These are phyloP conservation scores for Zaprionus davidi DNA, from an alignment of 1,140 invertebrate genomes.

Conservation along the genomic window DNA sequence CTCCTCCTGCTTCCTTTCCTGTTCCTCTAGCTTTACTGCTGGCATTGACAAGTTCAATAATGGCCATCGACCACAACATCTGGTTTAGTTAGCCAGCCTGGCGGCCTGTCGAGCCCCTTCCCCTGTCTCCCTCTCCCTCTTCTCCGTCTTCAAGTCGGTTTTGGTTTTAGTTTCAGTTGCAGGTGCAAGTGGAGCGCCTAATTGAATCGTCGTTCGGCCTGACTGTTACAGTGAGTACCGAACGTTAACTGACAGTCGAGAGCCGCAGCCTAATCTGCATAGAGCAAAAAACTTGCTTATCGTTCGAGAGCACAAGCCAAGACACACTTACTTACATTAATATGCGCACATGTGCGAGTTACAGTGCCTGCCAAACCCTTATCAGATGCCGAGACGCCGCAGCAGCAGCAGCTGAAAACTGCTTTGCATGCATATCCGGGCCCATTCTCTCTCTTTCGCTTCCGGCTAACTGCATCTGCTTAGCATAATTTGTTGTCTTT, in stretches of 20 bases:
- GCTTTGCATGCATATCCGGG: conserved; percentile 65
- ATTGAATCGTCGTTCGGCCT: neutral
- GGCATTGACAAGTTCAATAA: conserved; percentile 79
- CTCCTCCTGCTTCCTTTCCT: neutral
- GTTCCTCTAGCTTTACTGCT: conserved; percentile 28
- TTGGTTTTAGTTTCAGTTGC: conserved; percentile 46
- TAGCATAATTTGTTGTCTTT: conserved; percentile 75
- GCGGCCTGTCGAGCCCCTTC: neutral
- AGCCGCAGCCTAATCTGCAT: conserved; percentile 27
- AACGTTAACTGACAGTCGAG: conserved; percentile 37
- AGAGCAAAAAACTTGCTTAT: conserved; percentile 45
- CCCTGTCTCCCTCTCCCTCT: neutral
- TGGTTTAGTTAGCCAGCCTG: conserved; percentile 66
- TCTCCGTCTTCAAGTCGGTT: neutral
- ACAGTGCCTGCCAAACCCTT: conserved; percentile 62
- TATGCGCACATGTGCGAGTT: conserved; percentile 59
- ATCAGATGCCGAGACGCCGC: conserved; percentile 45
- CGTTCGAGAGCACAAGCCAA: conserved; percentile 21
- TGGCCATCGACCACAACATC: conserved; percentile 77
- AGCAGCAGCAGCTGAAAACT: conserved; percentile 36
- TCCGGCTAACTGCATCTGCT: conserved; percentile 70
- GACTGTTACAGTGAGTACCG: conserved; percentile 18
- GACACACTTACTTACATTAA: conserved; percentile 46
- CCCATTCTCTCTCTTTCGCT: conserved; percentile 21
- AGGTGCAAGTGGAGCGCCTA: conserved; percentile 4